Evolutionary conservation across 2,113 vertebrate species (phyloP).

Genomic region (Eudyptes chrysolophus): DNA sequence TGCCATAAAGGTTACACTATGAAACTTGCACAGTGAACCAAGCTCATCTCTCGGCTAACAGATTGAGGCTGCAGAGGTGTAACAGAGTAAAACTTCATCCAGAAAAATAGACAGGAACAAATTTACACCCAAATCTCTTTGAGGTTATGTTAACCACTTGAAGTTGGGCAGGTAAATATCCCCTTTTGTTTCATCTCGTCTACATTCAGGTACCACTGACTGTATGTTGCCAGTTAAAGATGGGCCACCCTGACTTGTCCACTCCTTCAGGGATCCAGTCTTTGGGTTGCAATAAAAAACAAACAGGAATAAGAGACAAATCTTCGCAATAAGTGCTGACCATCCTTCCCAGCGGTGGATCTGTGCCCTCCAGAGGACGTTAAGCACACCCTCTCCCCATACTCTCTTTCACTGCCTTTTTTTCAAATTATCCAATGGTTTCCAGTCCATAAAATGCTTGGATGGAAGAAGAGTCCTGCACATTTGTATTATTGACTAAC

Average conservation of each 20-base stretch:
- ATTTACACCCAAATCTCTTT: background rate
- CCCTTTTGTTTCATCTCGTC: background rate
- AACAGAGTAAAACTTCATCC: background rate
- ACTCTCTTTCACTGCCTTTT: background rate
- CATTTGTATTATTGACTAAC: background rate
- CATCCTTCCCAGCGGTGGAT: background rate
- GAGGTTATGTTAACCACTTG: background rate
- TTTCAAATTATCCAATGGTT: background rate
- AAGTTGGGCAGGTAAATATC: background rate
- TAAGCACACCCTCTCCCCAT: background rate
- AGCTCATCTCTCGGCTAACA: background rate
- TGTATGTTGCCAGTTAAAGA: background rate
- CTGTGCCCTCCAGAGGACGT: background rate
- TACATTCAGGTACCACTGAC: background rate
- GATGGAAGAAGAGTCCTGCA: background rate
- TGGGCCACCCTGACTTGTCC: background rate
- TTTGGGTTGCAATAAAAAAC: background rate
- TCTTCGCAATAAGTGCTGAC: background rate
- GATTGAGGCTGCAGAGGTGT: accelerated
- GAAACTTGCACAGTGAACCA: background rate
- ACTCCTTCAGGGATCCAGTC: background rate
- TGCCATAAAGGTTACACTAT: background rate
- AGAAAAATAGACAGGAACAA: background rate
- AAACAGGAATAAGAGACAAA: background rate
- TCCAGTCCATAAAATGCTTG: background rate